Conservation (phyloP, 2,888 invertebrate species). For the Tetanocera ferruginea region DNA sequence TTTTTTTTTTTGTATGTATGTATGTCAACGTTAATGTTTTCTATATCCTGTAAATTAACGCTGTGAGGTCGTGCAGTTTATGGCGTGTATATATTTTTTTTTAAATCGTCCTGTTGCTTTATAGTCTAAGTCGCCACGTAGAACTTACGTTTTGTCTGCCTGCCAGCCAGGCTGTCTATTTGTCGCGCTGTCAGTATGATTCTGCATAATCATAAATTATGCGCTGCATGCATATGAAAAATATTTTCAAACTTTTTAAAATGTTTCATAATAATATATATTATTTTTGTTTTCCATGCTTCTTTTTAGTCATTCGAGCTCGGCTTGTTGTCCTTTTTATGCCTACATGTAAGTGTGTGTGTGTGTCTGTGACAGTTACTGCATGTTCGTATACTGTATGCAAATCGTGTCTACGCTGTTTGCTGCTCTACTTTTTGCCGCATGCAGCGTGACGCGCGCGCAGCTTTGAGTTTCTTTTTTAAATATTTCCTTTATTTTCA, state of each 20-base stretch:
- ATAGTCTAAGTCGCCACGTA: not conserved
- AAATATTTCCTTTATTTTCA: not conserved
- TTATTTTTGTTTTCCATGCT: slow-evolving; percentile 12
- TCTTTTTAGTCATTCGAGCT: slow-evolving; percentile 26
- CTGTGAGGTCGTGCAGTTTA: not conserved
- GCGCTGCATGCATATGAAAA: slow-evolving; percentile 57
- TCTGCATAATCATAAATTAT: slow-evolving; percentile 62
- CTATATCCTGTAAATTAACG: slow-evolving; percentile 5
- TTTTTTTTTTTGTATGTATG: too few relatives aligned
- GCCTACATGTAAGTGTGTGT: not conserved
- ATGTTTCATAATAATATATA: slow-evolving; percentile 34
- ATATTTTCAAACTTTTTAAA: slow-evolving; percentile 52
- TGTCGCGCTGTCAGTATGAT: slow-evolving; percentile 35
- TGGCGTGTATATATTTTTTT: not conserved
- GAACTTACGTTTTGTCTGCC: not conserved
- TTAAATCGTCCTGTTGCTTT: too few relatives aligned
- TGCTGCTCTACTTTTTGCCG: slow-evolving; percentile 6
- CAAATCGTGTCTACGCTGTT: not conserved
- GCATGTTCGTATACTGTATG: not conserved
- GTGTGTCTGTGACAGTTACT: not conserved
- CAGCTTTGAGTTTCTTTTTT: not conserved
- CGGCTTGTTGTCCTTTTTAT: slow-evolving; percentile 1
- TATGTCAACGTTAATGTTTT: too few relatives aligned
- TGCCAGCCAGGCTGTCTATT: slow-evolving; percentile 11
- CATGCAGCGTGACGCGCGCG: slow-evolving; percentile 28